Evolutionary conservation across 2,113 vertebrate genomes (phyloP), one percentile per base, ranked within the genome.

Genomic region (Scytalopus superciliaris): DNA sequence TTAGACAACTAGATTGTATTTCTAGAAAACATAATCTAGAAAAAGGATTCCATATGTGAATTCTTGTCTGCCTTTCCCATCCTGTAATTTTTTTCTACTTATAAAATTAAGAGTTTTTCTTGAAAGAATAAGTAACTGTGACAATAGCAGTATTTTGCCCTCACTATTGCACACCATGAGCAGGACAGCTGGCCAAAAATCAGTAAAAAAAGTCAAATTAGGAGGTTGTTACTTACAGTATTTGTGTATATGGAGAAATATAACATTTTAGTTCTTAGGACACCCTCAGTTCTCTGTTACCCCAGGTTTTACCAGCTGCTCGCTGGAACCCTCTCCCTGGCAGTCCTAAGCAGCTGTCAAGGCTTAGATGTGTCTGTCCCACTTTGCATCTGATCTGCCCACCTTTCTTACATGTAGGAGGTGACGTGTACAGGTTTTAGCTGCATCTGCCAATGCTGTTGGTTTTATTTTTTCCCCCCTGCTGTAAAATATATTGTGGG

Each of bases 401-500:
- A 33, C 62, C 49, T 68, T 62, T 59, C 25, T 25, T 8, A 6
- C 1, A 12, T 31, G 28, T 23, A 45, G 17, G 12, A 92, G 50
- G 60, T 83, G 52, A 30, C 6, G 1, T 23, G 23, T 33, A 22
- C 53, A 83, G 78, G 56, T 28, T 91, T 92, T 69, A 89, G 91
- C 56, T 66, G 35, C 87, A 91, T 86, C 67, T 78, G 11, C 69
- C 44, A 21, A 50, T 81, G 39, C 76, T 74, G 30, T 28, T 56
- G 67, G 45, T 70, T 21, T 60, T 70, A 17, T 92, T 84, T 56
- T 37, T 30, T n/a, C n/a, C n/a, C n/a, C n/a, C n/a, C n/a, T n/a
- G 23, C 49, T 78, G 30, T 93, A 77, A 87, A 91, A 94, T 78
- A 45, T 67, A 69, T 59, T 45, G 30, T n/a, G 55, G 37, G 18